Evolutionary conservation across 2,888 invertebrate genomes (phyloP).

Genomic region (Drosophila neotestacea): DNA sequence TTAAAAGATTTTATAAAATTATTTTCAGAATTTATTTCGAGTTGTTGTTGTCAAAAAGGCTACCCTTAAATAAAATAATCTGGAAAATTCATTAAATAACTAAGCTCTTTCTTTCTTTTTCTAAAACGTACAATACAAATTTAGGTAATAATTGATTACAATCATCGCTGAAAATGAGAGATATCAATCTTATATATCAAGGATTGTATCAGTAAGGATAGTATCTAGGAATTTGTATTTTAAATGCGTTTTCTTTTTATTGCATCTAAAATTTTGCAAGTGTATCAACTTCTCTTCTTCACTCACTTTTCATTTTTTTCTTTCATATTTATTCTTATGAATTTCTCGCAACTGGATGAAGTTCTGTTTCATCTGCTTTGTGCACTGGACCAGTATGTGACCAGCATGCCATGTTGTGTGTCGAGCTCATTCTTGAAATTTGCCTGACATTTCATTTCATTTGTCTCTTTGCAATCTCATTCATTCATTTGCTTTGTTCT

Average conservation of each 20-base stretch:
- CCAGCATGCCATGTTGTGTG: conserved; percentile 40
- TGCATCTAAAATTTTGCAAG: not conserved
- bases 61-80: too few species aligned
- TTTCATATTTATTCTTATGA: conserved; percentile 12
- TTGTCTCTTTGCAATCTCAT: conserved; percentile 33
- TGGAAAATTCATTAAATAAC: too few species aligned
- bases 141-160: too few species aligned
- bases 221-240: not conserved
- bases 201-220: too few species aligned
- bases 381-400: conserved; percentile 47
- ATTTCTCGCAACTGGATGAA: conserved; percentile 29
- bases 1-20: too few species aligned
- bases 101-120: too few species aligned
- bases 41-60: too few species aligned
- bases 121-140: too few species aligned
- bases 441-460: conserved; percentile 41
- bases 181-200: too few species aligned
- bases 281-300: not conserved
- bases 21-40: too few species aligned
- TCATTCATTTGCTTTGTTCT: conserved; percentile 37
- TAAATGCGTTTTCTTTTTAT: not conserved
- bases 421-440: conserved; percentile 20
- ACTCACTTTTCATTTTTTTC: conserved; percentile 1
- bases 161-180: too few species aligned
- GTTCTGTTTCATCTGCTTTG: conserved; percentile 24